Base-by-base conservation (phyloP, 2,113 vertebrate species). In the Colistium nudipinnis region DNA sequence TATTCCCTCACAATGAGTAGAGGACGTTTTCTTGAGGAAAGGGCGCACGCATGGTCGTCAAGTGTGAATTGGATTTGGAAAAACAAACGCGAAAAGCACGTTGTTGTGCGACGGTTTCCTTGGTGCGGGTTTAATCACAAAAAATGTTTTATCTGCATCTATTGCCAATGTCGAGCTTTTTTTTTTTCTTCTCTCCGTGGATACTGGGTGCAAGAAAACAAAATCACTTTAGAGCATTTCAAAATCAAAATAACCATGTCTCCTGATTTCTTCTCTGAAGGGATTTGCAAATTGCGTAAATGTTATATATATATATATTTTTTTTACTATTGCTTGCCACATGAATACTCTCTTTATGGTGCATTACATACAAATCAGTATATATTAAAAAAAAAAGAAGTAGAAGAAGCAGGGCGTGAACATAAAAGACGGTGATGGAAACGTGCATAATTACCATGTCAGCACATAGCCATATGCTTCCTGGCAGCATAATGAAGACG, bases 371-470 rank as follows among this genome's bases (percentile, higher is more conserved):
- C 20, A 39, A 41, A 60, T 74, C 24, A 70, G 43, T 16, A 19
- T 24, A 41, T 17, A 45, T 31, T 5, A 7, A 31, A 31, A 31
- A 31, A 19, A 45, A 45, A n/a, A n/a, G n/a, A n/a, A n/a, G n/a
- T 35, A 22, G 24, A 61, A 57, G 62, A 65, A 38, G 61, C 41
- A 36, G 65, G 5, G 19, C 41, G 56, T 31, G 47, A 70, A 70
- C 67, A 64, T 60, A 62, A 82, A 74, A 60, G 56, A 53, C 55
- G 52, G 43, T 49, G 56, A 19, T 60, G 55, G 52, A 76, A 82
- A 57, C 52, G 47, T 69, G 59, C 81, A 85, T 74, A 83, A 85
- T 88, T 81, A 81, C 74, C 3, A 68, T 81, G 81, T 86, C 86
- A 87, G 77, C 57, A 78, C 52, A 66, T 43, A 52, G 60, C 80